A percentile compares a stretch with the other conserved stretches of the same genome.
Evolutionary conservation across 2,113 vertebrate genomes (phyloP).

Genomic region (Corynorhinus townsendii): DNA sequence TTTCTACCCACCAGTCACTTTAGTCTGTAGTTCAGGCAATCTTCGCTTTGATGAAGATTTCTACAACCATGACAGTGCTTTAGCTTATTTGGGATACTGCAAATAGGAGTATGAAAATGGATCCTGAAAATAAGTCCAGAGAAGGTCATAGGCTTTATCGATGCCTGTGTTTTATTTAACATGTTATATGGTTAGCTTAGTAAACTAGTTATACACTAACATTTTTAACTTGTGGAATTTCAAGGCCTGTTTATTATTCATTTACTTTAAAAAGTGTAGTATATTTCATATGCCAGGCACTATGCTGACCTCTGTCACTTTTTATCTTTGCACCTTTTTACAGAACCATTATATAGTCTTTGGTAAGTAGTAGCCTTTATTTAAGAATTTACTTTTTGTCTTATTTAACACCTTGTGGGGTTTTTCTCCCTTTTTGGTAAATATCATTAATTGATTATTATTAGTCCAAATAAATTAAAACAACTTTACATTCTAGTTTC

Average conservation of each 20-base stretch:
- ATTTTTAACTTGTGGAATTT: conserved; percentile 20
- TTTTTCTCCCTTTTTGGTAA: background rate
- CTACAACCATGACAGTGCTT: background rate
- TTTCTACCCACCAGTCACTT: background rate
- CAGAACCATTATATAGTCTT: background rate
- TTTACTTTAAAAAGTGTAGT: background rate
- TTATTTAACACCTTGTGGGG: background rate
- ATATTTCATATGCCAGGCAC: background rate
- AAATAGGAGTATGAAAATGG: background rate
- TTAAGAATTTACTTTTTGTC: conserved; percentile 1
- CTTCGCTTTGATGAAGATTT: background rate
- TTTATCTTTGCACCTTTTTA: background rate
- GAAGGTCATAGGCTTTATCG: background rate
- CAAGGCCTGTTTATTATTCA: background rate
- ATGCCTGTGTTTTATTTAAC: background rate
- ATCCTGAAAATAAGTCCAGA: background rate
- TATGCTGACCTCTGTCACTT: background rate
- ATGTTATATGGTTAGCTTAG: background rate
- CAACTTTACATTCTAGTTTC: background rate
- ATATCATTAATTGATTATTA: background rate
- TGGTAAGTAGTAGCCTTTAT: background rate
- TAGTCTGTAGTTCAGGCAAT: background rate
- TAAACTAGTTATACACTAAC: background rate
- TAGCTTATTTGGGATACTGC: background rate
- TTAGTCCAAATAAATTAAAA: conserved; percentile 6